Conservation (phyloP, 2,888 invertebrate genomes). For the Lithophane semibrunnea region DNA sequence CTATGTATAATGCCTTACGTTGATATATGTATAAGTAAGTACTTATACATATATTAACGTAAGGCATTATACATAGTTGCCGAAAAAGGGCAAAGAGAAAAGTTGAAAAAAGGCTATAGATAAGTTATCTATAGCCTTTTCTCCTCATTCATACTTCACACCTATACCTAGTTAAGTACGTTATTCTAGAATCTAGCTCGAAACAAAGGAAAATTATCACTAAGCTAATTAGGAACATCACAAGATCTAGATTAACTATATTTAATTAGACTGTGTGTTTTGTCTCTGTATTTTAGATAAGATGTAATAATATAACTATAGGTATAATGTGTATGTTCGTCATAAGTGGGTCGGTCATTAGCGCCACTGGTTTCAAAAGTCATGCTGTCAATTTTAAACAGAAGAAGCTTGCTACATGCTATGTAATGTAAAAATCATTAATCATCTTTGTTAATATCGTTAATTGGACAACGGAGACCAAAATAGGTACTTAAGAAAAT, state of each 20-base stretch:
- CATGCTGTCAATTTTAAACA: slow-evolving; percentile 16
- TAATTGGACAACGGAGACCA: slow-evolving; percentile 20
- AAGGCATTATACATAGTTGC: too few species aligned
- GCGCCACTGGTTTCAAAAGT: slow-evolving; percentile 9
- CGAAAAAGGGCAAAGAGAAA: too few species aligned
- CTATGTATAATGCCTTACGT: too few species aligned
- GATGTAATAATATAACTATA: slow-evolving; percentile 16
- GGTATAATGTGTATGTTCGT: slow-evolving; percentile 1
- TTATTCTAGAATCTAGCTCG: slow-evolving; percentile 25
- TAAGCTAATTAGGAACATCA: slow-evolving; percentile 59
- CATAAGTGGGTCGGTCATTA: slow-evolving; percentile 47
- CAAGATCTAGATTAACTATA: slow-evolving; percentile 63
- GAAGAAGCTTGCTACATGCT: slow-evolving; percentile 27
- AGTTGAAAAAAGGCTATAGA: too few species aligned
- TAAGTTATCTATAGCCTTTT: too few species aligned
- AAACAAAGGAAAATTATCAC: slow-evolving; percentile 52
- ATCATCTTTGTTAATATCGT: slow-evolving; percentile 33
- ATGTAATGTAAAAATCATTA: slow-evolving; percentile 32
- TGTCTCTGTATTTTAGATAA: slow-evolving; percentile 45
- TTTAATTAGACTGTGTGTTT: slow-evolving; percentile 55
- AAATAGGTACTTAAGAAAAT: background rate
- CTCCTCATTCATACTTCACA: too few species aligned
- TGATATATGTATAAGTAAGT: too few species aligned
- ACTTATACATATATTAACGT: too few species aligned
- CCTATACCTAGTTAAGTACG: too few species aligned